Percentiles rank a stretch among this genome's conserved stretches.
phyloP scores from a whole-genome alignment of 2,888 invertebrate species.

The Lasioglossum malachurum region DNA sequence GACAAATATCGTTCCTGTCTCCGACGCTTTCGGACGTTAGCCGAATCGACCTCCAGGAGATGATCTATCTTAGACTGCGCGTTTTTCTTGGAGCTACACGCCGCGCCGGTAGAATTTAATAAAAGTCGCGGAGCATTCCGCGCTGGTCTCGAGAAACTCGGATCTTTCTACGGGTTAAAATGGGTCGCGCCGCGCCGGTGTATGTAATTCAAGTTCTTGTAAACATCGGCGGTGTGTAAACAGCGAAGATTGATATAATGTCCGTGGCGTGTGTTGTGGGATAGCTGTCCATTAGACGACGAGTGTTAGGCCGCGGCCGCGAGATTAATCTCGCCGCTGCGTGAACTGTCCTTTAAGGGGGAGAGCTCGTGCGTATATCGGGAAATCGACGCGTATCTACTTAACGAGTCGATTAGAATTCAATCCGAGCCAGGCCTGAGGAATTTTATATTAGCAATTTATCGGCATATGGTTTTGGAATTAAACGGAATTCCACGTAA shows the following conservation, averaged over 20 bases:
- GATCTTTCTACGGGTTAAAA: background rate
- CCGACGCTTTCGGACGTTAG: no score
- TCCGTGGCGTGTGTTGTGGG: background rate
- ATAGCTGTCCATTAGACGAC: conserved; percentile 13
- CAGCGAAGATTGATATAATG: conserved; percentile 5
- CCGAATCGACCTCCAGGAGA: background rate
- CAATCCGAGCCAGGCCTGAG: conserved; percentile 46
- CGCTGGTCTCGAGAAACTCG: background rate
- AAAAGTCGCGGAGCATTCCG: background rate
- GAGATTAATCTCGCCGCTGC: conserved; percentile 28
- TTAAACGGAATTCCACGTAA: conserved; percentile 62
- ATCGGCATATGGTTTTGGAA: conserved; percentile 60
- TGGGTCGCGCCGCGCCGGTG: background rate
- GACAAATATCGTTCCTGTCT: background rate
- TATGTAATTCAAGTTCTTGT: background rate
- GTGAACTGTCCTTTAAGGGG: conserved; percentile 49
- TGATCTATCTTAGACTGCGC: no score
- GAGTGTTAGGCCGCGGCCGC: background rate
- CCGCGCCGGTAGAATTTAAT: background rate
- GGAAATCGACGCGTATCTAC: conserved; percentile 51
- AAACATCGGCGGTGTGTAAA: background rate
- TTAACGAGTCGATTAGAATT: conserved; percentile 66
- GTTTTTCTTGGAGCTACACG: background rate
- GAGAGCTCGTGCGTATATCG: conserved; percentile 22
- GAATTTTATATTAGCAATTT: conserved; percentile 62